Evolutionary conservation across 2,797 vertebrate genomes (phyloP).

Genomic region (Characodon lateralis): DNA sequence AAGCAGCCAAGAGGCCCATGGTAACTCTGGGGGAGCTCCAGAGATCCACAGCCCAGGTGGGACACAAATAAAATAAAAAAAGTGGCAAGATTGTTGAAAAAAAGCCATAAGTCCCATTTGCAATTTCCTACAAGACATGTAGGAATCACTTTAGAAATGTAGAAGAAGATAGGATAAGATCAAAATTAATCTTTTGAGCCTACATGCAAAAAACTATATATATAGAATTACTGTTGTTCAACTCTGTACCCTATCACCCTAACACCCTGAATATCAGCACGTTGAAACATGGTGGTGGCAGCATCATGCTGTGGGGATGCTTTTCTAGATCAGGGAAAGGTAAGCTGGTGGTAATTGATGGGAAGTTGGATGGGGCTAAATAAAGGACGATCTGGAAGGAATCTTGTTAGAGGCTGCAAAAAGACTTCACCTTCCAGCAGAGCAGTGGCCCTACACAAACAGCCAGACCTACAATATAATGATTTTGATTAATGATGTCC

Average conservation of each 20-base stretch:
- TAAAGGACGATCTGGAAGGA: neutral
- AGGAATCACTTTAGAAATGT: no score
- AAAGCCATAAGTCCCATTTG: no score
- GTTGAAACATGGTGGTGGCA: neutral
- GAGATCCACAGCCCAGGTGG: neutral
- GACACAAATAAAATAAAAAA: no score
- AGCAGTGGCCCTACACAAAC: neutral
- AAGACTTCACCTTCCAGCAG: neutral
- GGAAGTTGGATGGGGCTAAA: neutral
- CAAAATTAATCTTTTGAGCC: neutral
- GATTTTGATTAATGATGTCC: neutral
- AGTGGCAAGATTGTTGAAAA: no score
- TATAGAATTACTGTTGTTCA: neutral
- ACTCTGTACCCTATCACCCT: no score
- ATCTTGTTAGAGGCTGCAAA: neutral
- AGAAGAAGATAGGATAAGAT: neutral
- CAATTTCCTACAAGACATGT: no score
- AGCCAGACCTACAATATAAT: neutral
- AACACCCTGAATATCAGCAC: neutral
- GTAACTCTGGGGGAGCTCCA: neutral
- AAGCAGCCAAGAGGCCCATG: no score
- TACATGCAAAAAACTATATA: neutral
- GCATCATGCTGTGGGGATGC: neutral
- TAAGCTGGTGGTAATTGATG: neutral
- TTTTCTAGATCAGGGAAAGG: neutral